phyloP scores from a whole-genome alignment of 64 coral and sea anemone species.

The Astreopora myriophthalma region DNA sequence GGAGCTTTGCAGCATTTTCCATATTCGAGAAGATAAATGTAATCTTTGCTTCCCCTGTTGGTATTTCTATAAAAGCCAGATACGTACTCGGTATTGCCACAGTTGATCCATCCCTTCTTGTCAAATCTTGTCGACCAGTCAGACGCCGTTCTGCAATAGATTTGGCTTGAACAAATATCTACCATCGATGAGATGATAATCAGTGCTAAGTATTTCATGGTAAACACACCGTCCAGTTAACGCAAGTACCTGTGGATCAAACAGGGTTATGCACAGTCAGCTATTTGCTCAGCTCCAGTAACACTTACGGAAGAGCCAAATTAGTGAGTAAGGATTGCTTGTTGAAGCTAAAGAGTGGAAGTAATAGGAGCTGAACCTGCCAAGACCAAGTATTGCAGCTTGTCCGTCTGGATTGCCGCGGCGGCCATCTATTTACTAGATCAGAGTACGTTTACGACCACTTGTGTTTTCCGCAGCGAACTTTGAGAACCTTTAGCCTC shows the following conservation, averaged over 20 bases:
- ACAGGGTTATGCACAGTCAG: too few species aligned
- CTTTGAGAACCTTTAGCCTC: too few species aligned
- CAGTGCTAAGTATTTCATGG: not conserved
- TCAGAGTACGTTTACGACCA: too few species aligned
- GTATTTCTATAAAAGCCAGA: not conserved
- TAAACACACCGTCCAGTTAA: not conserved
- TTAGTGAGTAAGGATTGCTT: too few species aligned
- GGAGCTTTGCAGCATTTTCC: constrained; percentile 18
- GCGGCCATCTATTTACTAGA: too few species aligned
- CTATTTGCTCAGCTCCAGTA: too few species aligned
- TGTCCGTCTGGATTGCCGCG: too few species aligned
- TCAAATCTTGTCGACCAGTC: constrained; percentile 19
- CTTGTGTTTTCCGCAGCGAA: too few species aligned
- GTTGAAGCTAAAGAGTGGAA: too few species aligned
- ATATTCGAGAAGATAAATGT: not conserved
- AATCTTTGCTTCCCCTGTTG: not conserved
- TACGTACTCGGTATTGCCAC: constrained; percentile 6
- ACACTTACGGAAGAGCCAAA: too few species aligned
- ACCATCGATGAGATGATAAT: not conserved
- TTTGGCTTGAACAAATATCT: not conserved
- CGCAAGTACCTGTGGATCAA: not conserved
- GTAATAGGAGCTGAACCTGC: too few species aligned
- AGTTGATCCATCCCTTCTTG: not conserved
- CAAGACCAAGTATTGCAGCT: too few species aligned
- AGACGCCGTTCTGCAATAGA: not conserved